A percentile compares a stretch with the other conserved stretches of the same genome.
Evolutionary conservation across 1,140 invertebrate species (phyloP).

Genomic region (Dendrolimus punctatus): DNA sequence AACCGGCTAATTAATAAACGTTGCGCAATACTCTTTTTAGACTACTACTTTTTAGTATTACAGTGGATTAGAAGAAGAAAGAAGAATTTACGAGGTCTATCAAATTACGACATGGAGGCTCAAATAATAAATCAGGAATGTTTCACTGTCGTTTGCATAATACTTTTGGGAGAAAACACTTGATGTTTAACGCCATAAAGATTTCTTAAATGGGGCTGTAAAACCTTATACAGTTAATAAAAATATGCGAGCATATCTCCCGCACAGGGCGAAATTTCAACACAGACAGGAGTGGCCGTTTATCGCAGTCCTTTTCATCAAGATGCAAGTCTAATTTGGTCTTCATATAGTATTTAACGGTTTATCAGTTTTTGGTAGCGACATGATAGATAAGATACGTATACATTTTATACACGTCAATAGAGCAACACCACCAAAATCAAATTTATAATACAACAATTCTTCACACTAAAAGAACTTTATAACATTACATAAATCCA

Average conservation of each 20-base stretch:
- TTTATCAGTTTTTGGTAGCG: no score
- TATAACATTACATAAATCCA: no score
- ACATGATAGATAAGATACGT: no score
- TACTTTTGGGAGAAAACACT: constrained; percentile 19
- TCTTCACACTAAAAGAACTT: no score
- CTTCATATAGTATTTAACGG: no score
- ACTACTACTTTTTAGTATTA: no score
- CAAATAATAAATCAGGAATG: constrained; percentile 17
- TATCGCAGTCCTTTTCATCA: no score
- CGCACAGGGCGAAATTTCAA: constrained; percentile 20
- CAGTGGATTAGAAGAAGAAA: constrained; percentile 3
- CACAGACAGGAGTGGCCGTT: no score
- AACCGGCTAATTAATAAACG: constrained; percentile 4
- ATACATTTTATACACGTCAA: no score
- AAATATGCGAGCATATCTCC: constrained; percentile 47
- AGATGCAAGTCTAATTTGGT: no score
- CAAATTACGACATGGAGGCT: constrained; percentile 9
- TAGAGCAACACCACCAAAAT: no score
- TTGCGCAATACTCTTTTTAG: constrained; percentile 5
- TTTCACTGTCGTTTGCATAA: constrained; percentile 15
- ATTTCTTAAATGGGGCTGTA: constrained; percentile 39
- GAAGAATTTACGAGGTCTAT: constrained; percentile 9
- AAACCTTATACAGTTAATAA: constrained; percentile 55
- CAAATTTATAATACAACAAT: no score
- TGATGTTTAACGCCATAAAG: constrained; percentile 26